Percentiles rank a stretch among this genome's conserved stretches.
phyloP scores from a whole-genome alignment of 2,888 invertebrate species.

The Temnothorax rugatulus region DNA sequence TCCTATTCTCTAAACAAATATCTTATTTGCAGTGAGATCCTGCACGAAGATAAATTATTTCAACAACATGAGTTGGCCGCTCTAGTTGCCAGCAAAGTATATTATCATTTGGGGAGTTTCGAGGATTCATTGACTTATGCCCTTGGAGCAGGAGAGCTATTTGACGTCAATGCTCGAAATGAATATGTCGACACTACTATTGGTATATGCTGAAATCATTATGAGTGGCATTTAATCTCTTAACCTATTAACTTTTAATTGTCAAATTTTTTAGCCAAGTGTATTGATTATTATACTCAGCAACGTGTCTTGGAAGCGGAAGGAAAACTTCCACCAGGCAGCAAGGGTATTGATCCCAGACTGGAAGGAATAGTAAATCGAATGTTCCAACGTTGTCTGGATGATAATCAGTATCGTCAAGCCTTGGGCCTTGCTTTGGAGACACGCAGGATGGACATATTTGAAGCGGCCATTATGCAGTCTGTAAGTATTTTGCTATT shows the following conservation, averaged over 20 bases:
- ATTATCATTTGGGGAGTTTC: constrained; percentile 98
- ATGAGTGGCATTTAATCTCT: not conserved
- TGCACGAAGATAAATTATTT: constrained; percentile 97
- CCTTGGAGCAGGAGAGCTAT: constrained; percentile 96
- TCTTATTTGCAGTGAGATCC: constrained; percentile 91
- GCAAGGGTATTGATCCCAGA: constrained; percentile 92
- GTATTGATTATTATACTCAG: constrained; percentile 98
- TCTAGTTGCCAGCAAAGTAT: constrained; percentile 98
- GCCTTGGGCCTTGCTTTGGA: constrained; percentile 98
- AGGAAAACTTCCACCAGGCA: constrained; percentile 88
- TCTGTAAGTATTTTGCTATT: constrained; percentile 86
- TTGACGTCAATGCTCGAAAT: constrained; percentile 97
- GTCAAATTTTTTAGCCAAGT: constrained; percentile 91
- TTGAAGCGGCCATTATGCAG: constrained; percentile 96
- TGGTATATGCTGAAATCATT: constrained; percentile 86
- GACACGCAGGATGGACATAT: constrained; percentile 98
- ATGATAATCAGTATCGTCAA: constrained; percentile 97
- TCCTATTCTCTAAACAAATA: not conserved
- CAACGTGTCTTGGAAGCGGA: constrained; percentile 92
- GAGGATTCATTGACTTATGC: constrained; percentile 99
- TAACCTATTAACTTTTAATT: not conserved
- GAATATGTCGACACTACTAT: constrained; percentile 99
- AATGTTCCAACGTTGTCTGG: constrained; percentile 98
- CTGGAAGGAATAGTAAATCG: constrained; percentile 98
- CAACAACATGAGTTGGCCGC: constrained; percentile 97